Evolutionary conservation across 2,113 vertebrate genomes (phyloP), one percentile per base, ranked within the genome.

Genomic region (Hipposideros armiger): DNA sequence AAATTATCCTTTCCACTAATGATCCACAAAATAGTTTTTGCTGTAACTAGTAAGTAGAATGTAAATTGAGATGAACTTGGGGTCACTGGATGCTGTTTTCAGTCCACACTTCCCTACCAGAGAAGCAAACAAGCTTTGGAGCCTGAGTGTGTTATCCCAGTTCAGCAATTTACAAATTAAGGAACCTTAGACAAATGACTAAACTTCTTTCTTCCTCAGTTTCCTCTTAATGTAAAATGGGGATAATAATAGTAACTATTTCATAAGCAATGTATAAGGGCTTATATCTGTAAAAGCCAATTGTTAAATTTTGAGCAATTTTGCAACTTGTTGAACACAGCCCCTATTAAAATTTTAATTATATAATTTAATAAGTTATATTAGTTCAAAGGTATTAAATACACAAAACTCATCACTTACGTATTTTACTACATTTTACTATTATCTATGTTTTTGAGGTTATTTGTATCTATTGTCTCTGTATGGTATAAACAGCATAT

Each of bases 261-360:
- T 84, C 24, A 47, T 52, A 54, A 91, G 50, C 52, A 78, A 19
- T 60, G 11, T 16, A 2, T 42, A 19, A 74, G 15, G 30, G 19
- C 16, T 89, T 81, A 2, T 64, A 50, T 62, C 9, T 76, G 32
- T 19, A 87, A 94, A 95, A 95, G n/a, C 8, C 45, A 87, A 26
- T 64, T n/a, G 32, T 40, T 84, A 87, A 87, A 82, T 90, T 91
- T 94, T 60, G 5, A 74, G 52, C 8, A 93, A 87, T 90, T 82
- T 81, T 94, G 32, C 36, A 87, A 74, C 62, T 32, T 42, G 7
- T 94, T 69, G 96, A 91, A 74, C 10, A 88, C 3, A 50, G n/a
- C 7, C 28, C 26, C 45, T 87, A 73, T 95, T 90, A 94, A 90
- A 87, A 74, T 50, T 73, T 64, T 78, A 94, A 62, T 78, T 20